A percentile compares a stretch with the other conserved stretches of the same genome.
These are phyloP conservation scores for Gambusia holbrooki DNA, from an alignment of 2,113 vertebrate species.

Conservation along the genomic window DNA sequence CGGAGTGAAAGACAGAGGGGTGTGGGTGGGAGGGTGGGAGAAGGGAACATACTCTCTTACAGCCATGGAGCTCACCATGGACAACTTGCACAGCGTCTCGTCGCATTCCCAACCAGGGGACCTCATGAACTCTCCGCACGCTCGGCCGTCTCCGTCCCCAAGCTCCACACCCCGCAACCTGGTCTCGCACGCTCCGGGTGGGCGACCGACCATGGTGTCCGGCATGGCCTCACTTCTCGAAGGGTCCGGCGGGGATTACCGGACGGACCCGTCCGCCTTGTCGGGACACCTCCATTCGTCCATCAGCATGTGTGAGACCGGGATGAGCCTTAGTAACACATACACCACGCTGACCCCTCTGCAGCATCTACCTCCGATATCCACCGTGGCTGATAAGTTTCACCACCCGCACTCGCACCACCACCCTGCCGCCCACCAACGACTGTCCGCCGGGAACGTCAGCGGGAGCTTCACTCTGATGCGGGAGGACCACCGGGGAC, in stretches of 20 bases:
- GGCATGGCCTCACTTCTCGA: slow-evolving; percentile 92
- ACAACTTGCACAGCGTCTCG: slow-evolving; percentile 90
- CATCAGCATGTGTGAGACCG: slow-evolving; percentile 97
- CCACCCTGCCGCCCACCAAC: slow-evolving; percentile 86
- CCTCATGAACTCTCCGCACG: slow-evolving; percentile 90
- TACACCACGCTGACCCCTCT: slow-evolving; percentile 96
- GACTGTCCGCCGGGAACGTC: slow-evolving; percentile 88
- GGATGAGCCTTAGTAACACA: slow-evolving; percentile 92
- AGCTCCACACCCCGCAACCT: slow-evolving; percentile 84
- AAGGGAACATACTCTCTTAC: slow-evolving; percentile 66
- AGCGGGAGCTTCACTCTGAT: slow-evolving; percentile 96
- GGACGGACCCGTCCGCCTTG: slow-evolving; percentile 85
- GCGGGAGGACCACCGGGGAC: slow-evolving; percentile 91
- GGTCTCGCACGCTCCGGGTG: slow-evolving; percentile 82
- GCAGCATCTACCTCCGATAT: slow-evolving; percentile 95
- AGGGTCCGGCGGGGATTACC: slow-evolving; percentile 87
- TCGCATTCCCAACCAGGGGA: slow-evolving; percentile 90
- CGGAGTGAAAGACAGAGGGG: slow-evolving; percentile 61
- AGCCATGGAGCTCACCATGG: slow-evolving; percentile 95
- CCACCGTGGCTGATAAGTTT: slow-evolving; percentile 96
- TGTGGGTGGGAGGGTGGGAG: slow-evolving; percentile 74
- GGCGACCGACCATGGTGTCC: slow-evolving; percentile 87
- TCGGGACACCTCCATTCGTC: slow-evolving; percentile 91
- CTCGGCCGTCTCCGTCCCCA: slow-evolving; percentile 83
- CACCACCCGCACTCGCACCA: slow-evolving; percentile 91